Conservation (phyloP, 2,113 vertebrate genomes). For the Anguilla rostrata region DNA sequence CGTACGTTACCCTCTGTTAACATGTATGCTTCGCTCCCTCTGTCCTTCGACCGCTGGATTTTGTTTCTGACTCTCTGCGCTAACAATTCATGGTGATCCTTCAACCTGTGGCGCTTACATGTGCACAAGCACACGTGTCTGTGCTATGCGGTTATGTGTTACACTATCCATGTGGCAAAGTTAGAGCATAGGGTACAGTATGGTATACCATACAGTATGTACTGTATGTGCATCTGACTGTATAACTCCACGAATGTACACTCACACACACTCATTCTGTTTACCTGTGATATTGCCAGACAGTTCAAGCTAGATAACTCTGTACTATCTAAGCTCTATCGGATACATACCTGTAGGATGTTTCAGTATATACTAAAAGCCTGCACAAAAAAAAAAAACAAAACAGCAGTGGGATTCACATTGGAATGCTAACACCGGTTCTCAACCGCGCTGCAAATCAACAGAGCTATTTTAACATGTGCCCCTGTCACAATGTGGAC, state of each 20-base stretch:
- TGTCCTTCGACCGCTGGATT: not conserved
- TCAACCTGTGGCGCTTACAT: not conserved
- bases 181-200: too few relatives aligned
- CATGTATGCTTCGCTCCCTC: not conserved
- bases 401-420: not conserved
- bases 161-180: not conserved
- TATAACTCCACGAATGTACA: not conserved
- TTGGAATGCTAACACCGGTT: not conserved
- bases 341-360: not conserved
- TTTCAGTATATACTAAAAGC: not conserved
- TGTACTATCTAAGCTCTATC: not conserved
- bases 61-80: not conserved
- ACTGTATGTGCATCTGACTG: not conserved
- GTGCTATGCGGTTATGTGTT: not conserved
- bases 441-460: not conserved
- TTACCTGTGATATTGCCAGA: not conserved
- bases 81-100: not conserved
- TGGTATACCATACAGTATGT: not conserved
- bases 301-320: not conserved
- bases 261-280: not conserved
- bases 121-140: not conserved
- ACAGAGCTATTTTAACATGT: not conserved
- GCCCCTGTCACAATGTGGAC: not conserved
- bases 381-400: not conserved
- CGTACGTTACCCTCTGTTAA: not conserved